phyloP scores from a whole-genome alignment of 2,113 vertebrate genomes.

The Argyrosomus japonicus region DNA sequence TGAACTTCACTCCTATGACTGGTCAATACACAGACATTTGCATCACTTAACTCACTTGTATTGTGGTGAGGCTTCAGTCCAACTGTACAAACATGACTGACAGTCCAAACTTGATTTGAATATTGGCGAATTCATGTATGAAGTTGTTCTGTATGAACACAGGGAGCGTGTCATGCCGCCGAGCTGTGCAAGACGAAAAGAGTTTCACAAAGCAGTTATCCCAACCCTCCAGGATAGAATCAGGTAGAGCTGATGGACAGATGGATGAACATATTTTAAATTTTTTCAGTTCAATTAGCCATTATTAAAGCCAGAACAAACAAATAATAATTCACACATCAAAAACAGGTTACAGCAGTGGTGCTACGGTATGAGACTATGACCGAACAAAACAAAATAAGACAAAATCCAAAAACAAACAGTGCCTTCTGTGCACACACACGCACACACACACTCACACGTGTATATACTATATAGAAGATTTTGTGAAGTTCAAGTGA shows the following conservation, averaged over 20 bases:
- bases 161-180: neutral
- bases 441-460: neutral
- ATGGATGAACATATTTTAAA: constrained; percentile 12
- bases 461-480: neutral
- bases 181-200: neutral
- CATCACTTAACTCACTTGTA: constrained; percentile 7
- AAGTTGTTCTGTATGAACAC: neutral
- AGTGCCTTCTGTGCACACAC: constrained; percentile 1
- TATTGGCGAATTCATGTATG: constrained; percentile 20
- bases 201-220: neutral
- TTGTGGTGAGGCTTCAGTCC: constrained; percentile 30
- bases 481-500: constrained; percentile 3
- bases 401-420: constrained; percentile 35
- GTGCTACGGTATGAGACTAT: constrained; percentile 38
- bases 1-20: constrained; percentile 48
- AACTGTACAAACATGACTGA: constrained; percentile 10
- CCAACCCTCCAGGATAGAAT: neutral
- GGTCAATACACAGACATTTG: constrained; percentile 17
- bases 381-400: constrained; percentile 12
- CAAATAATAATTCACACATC: constrained; percentile 12
- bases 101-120: neutral
- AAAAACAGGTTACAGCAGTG: constrained; percentile 20
- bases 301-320: constrained; percentile 22
- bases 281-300: neutral
- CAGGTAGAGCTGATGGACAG: too few species aligned